These are phyloP conservation scores for Polymixis lichenea DNA, from an alignment of 2,888 invertebrate species.

Conservation along the genomic window DNA sequence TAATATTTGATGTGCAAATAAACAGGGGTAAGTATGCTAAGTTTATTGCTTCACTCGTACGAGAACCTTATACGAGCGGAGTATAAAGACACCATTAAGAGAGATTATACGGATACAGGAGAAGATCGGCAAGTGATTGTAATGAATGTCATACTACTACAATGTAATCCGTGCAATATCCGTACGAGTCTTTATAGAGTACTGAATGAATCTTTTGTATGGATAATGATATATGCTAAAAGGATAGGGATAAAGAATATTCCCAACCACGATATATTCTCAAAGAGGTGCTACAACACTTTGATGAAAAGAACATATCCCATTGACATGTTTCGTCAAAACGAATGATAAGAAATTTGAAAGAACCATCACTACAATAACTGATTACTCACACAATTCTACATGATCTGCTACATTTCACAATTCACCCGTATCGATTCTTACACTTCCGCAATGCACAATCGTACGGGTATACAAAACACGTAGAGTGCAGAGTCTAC, in stretches of 20 bases:
- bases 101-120: conserved; percentile 49
- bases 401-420: conserved; percentile 24
- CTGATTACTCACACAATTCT: conserved; percentile 21
- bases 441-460: conserved; percentile 55
- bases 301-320: not conserved
- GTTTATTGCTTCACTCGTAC: conserved; percentile 46
- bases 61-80: conserved; percentile 23
- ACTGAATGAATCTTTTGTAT: conserved; percentile 2
- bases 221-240: not conserved
- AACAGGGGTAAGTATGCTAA: conserved; percentile 45
- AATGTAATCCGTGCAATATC: conserved; percentile 27
- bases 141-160: conserved; percentile 46
- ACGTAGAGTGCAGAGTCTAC: conserved; percentile 61
- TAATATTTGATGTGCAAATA: conserved; percentile 56
- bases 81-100: conserved; percentile 41
- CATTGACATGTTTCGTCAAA: not conserved
- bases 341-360: not conserved
- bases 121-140: conserved; percentile 53
- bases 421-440: conserved; percentile 49
- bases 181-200: conserved; percentile 10
- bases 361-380: not conserved
- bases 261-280: not conserved
- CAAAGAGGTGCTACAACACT: not conserved
- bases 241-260: not conserved
- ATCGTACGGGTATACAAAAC: conserved; percentile 54